Conservation (phyloP, 2,888 invertebrate species). For the Hymenopus coronatus region DNA sequence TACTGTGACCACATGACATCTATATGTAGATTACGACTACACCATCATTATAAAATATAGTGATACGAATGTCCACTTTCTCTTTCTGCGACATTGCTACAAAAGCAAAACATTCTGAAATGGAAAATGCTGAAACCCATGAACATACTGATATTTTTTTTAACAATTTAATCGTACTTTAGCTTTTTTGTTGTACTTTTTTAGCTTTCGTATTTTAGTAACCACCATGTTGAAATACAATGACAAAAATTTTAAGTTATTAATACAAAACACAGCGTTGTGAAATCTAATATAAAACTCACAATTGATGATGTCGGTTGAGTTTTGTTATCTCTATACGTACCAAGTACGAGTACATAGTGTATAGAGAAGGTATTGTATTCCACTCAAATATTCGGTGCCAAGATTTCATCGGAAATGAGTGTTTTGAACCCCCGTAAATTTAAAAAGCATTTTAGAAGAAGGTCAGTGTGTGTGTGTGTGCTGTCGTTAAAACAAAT, state of each 20-base stretch:
- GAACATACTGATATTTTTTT: too few relatives aligned
- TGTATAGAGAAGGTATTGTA: too few relatives aligned
- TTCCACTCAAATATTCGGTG: too few relatives aligned
- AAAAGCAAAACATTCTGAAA: not conserved
- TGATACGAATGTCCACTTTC: conserved; percentile 65
- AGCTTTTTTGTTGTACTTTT: too few relatives aligned
- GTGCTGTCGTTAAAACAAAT: too few relatives aligned
- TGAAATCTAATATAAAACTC: not conserved
- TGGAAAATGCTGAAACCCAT: not conserved
- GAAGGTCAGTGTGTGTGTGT: too few relatives aligned
- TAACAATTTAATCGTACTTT: too few relatives aligned
- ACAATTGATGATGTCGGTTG: not conserved
- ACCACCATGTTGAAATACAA: not conserved
- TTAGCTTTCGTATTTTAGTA: not conserved
- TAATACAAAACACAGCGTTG: not conserved
- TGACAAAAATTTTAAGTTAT: not conserved
- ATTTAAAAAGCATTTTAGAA: too few relatives aligned
- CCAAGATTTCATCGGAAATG: too few relatives aligned
- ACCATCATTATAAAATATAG: conserved; percentile 61
- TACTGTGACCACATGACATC: conserved; percentile 25
- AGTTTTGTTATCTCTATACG: too few relatives aligned
- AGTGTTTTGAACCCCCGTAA: too few relatives aligned
- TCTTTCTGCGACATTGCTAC: conserved; percentile 60
- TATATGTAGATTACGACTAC: conserved; percentile 64
- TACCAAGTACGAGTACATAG: too few relatives aligned